Conservation (phyloP, 2,797 vertebrate genomes). For the Scomberomorus guttatus region DNA sequence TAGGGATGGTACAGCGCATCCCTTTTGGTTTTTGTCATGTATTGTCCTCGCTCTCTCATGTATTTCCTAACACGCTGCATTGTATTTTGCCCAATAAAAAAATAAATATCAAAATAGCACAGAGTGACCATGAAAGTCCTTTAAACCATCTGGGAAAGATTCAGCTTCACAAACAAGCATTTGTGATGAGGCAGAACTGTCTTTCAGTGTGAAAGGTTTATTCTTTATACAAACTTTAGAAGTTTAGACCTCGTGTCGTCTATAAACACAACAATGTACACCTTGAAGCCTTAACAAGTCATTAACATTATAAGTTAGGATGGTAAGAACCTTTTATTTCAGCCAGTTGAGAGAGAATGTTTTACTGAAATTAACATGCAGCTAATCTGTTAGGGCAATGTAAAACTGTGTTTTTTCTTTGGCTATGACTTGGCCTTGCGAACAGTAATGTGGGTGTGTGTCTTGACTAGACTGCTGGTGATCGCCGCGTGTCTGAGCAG, state of each 20-base stretch:
- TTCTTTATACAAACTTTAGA: background rate
- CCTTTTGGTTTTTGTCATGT: background rate
- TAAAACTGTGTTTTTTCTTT: too few relatives aligned
- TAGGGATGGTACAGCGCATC: background rate
- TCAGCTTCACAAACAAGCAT: background rate
- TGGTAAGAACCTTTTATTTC: background rate
- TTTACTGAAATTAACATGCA: too few relatives aligned
- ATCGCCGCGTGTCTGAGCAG: too few relatives aligned
- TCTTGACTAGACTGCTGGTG: too few relatives aligned
- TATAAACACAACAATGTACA: background rate
- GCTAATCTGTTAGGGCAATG: too few relatives aligned
- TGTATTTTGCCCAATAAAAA: conserved; percentile 22
- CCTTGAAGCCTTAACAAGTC: background rate
- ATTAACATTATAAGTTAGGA: background rate
- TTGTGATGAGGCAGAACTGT: background rate
- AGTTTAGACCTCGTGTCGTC: background rate
- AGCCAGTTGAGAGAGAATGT: background rate
- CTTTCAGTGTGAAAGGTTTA: too few relatives aligned
- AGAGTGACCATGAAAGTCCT: background rate
- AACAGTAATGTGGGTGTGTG: too few relatives aligned
- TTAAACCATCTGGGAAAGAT: background rate
- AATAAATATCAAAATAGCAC: background rate
- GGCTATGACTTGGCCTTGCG: too few relatives aligned
- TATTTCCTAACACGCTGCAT: background rate
- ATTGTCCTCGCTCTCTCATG: background rate